These are phyloP conservation scores for Nannobrachium achirus DNA, from an alignment of 2,113 vertebrate genomes.

Conservation along the genomic window DNA sequence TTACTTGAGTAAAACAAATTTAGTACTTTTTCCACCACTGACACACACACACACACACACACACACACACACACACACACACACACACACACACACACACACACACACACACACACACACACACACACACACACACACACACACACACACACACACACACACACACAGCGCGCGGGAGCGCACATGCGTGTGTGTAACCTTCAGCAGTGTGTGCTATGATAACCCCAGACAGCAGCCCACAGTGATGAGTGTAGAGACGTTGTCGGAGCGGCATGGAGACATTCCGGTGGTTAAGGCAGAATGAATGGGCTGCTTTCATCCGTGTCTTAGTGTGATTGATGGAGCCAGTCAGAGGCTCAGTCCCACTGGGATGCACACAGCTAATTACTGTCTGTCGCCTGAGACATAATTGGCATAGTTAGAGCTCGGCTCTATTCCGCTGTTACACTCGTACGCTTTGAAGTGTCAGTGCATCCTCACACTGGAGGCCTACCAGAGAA, in stretches of 20 bases:
- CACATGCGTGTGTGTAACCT: too few species aligned
- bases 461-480: conserved; percentile 25
- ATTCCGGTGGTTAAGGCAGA: conserved; percentile 66
- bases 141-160: not conserved
- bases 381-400: conserved; percentile 74
- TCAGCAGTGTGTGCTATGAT: conserved; percentile 1
- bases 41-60: too few species aligned
- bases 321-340: conserved; percentile 59
- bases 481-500: not conserved
- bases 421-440: conserved; percentile 2
- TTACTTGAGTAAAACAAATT: too few species aligned
- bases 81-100: not conserved
- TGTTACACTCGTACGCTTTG: conserved; percentile 27
- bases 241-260: conserved; percentile 16
- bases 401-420: conserved; percentile 57
- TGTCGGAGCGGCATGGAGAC: conserved; percentile 56
- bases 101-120: conserved; percentile 3
- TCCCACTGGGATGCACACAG: conserved; percentile 67
- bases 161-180: too few species aligned
- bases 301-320: conserved; percentile 15
- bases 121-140: not conserved
- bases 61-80: too few species aligned
- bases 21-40: too few species aligned
- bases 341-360: conserved; percentile 59
- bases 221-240: not conserved